These are phyloP conservation scores for Macropis europaea DNA, from an alignment of 2,888 invertebrate genomes.

Conservation along the genomic window DNA sequence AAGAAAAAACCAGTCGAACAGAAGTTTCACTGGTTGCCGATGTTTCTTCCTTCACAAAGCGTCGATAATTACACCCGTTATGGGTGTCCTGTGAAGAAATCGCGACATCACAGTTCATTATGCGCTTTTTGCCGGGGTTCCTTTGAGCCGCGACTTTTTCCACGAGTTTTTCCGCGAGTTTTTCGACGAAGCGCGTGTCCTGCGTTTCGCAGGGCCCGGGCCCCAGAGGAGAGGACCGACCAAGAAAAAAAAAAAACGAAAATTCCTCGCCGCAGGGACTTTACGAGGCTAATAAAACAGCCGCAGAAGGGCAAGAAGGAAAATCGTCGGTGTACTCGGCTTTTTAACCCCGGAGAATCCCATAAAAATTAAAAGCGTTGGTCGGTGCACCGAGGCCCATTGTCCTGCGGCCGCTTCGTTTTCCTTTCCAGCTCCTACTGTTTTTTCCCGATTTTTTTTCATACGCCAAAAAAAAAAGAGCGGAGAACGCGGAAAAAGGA, in stretches of 20 bases:
- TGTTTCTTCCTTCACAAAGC: no score
- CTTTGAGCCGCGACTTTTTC: conserved; percentile 45
- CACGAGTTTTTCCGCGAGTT: conserved; percentile 55
- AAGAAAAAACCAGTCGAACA: neutral
- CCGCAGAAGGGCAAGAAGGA: conserved; percentile 30
- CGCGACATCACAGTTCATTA: conserved; percentile 46
- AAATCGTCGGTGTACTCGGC: conserved; percentile 11
- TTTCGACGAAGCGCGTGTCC: conserved; percentile 50
- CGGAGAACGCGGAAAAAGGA: neutral
- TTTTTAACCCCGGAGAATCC: conserved; percentile 68
- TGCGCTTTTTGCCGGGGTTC: conserved; percentile 32
- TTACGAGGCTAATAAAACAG: conserved; percentile 61
- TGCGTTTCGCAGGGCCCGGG: neutral
- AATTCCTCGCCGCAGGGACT: conserved; percentile 46
- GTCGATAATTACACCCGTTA: conserved; percentile 29
- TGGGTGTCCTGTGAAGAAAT: neutral
- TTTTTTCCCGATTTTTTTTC: conserved; percentile 32
- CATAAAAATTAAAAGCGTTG: conserved; percentile 73
- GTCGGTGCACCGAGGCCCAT: conserved; percentile 61
- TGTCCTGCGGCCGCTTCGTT: conserved; percentile 47
- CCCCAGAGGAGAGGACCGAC: neutral
- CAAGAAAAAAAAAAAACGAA: conserved; percentile 3
- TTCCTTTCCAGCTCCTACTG: conserved; percentile 10
- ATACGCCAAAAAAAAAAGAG: conserved; percentile 21
- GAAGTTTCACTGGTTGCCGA: neutral